Conservation (phyloP, 1,140 invertebrate species). For the Drosophila willistoni region DNA sequence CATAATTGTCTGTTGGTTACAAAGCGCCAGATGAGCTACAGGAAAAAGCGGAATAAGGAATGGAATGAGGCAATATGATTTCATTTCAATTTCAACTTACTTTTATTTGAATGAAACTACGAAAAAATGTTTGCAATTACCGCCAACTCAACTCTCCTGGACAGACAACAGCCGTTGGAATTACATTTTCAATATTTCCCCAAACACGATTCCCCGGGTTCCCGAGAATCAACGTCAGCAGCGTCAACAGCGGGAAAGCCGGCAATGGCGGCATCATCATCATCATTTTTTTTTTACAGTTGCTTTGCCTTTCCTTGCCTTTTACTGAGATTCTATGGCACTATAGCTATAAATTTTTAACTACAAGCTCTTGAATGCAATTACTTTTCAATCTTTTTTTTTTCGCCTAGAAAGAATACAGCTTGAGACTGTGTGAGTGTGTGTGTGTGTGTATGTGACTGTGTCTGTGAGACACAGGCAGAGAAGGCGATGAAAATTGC, state of each 20-base stretch:
- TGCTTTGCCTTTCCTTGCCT: conserved; percentile 21
- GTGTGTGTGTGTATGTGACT: not conserved
- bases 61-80: conserved; percentile 57
- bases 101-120: conserved; percentile 60
- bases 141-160: conserved; percentile 25
- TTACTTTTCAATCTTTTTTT: conserved; percentile 79
- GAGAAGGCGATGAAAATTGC: conserved; percentile 61
- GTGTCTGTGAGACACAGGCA: not conserved
- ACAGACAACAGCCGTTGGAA: conserved; percentile 60
- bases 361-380: conserved; percentile 79
- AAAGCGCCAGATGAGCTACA: conserved; percentile 39
- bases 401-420: conserved; percentile 25
- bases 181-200: conserved; percentile 78
- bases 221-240: conserved; percentile 14
- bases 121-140: conserved; percentile 64
- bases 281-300: conserved; percentile 62
- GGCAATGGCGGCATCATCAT: conserved; percentile 37
- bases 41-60: conserved; percentile 30
- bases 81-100: conserved; percentile 78
- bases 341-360: conserved; percentile 77
- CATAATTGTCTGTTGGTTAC: conserved; percentile 25
- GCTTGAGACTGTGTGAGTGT: conserved; percentile 20
- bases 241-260: conserved; percentile 2
- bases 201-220: conserved; percentile 10
- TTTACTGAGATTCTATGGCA: conserved; percentile 66